Conservation (phyloP, 2,888 invertebrate species). For the Callinectes sapidus region DNA sequence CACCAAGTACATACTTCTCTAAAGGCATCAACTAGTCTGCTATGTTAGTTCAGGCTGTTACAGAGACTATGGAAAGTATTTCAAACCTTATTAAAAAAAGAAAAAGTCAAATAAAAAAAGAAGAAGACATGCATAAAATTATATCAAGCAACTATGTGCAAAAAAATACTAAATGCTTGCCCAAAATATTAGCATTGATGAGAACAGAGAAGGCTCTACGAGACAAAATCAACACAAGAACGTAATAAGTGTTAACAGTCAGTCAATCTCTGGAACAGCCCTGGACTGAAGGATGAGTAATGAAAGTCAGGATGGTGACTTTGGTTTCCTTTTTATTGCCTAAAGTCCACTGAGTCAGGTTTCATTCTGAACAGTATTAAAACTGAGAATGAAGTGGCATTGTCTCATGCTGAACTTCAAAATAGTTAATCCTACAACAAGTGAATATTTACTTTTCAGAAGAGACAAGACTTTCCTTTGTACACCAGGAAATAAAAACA, state of each 20-base stretch:
- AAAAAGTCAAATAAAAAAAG: slow-evolving; percentile 27
- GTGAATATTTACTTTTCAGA: slow-evolving; percentile 47
- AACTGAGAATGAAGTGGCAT: slow-evolving; percentile 57
- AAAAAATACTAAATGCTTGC: slow-evolving; percentile 17
- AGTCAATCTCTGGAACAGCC: slow-evolving; percentile 64
- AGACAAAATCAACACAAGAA: slow-evolving; percentile 43
- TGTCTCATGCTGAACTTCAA: slow-evolving; percentile 55
- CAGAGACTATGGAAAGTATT: slow-evolving; percentile 60
- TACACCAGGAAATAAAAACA: slow-evolving; percentile 54
- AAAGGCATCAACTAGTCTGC: not conserved
- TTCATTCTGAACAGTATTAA: slow-evolving; percentile 56
- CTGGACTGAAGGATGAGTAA: slow-evolving; percentile 60
- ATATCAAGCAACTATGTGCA: slow-evolving; percentile 42
- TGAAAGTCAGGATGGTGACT: slow-evolving; percentile 51
- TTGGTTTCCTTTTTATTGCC: slow-evolving; percentile 62
- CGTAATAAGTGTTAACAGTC: slow-evolving; percentile 20
- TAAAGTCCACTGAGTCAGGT: slow-evolving; percentile 58
- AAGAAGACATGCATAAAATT: slow-evolving; percentile 52
- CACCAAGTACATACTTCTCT: not conserved
- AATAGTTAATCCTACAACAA: slow-evolving; percentile 57
- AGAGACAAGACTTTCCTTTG: slow-evolving; percentile 60
- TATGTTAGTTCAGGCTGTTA: slow-evolving; percentile 69
- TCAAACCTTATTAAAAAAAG: slow-evolving; percentile 40
- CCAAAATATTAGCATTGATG: slow-evolving; percentile 21
- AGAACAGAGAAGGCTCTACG: slow-evolving; percentile 15